phyloP scores from a whole-genome alignment of 2,113 vertebrate genomes.

The Canis aureus region DNA sequence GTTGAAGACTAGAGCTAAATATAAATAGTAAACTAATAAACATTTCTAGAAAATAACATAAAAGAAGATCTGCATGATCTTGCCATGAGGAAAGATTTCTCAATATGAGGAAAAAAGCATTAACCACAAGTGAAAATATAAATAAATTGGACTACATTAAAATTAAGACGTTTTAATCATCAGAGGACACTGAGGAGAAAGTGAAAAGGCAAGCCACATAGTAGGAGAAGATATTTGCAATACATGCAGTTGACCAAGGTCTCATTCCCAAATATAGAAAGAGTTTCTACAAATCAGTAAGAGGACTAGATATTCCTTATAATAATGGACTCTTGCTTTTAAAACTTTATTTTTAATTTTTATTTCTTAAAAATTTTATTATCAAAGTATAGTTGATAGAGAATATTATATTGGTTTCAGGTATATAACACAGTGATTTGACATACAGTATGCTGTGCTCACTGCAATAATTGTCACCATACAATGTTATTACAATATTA shows the following conservation, averaged over 20 bases:
- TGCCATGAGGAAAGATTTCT: slow-evolving; percentile 36
- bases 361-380: neutral
- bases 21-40: neutral
- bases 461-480: neutral
- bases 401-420: neutral
- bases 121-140: neutral
- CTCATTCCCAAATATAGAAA: neutral
- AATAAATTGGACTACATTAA: neutral
- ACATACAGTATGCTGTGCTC: neutral
- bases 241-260: neutral
- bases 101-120: neutral
- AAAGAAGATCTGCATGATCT: neutral
- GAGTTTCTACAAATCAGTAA: neutral
- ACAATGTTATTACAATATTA: neutral
- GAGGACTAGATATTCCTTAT: neutral
- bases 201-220: neutral
- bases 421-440: neutral
- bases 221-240: neutral
- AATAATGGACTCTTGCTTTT: neutral
- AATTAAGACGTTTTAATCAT: neutral
- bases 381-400: neutral
- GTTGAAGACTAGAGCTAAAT: neutral
- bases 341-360: neutral
- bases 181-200: neutral
- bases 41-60: neutral